Base-by-base conservation (phyloP, 2,888 invertebrate genomes). In the Tenodera sinensis region DNA sequence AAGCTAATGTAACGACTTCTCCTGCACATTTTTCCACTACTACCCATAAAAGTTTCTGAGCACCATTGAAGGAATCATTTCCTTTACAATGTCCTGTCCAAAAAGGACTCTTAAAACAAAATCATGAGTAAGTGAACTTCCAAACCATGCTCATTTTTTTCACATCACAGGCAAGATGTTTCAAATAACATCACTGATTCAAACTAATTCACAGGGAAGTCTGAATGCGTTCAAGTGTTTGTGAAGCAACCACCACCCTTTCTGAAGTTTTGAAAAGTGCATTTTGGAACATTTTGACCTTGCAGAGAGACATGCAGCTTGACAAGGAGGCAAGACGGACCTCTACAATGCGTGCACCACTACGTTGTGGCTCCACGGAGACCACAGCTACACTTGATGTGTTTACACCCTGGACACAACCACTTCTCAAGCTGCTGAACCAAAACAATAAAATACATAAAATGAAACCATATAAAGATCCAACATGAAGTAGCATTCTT, bases 391-490 rank as follows among this genome's bases (percentile, higher is more conserved):
- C 96, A 96, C 94, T 95, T 96, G 93, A 96, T 94, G 93, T 94
- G 95, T 94, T 95, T 95, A 95, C 96, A 96, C 92, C 95, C 95
- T 93, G 95, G 95, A 95, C 96, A 96, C 94, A 96, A 95, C 95
- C 95, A 96, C 94, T 95, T 95, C 95, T 95, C 95, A 95, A 96
- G 95, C 96, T 96, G 95, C 92, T 95, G 95, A 94, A 93, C 90
- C 89, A 90, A 89, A 89, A 90, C 89, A 90, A 91, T 28, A 88
- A 88, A 88, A 89, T 54, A 84, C 82, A 90, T 28, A 87, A 87
- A 28, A 90, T 85, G 20, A 71, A 71, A 71, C 54, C 54, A 71
- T 71, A 71, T 3, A 71, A 71, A 71, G 54, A 71, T 71, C 54
- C 54, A 71, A 71, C 6, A 71, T 71, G 20, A 71, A 71, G 54